phyloP scores from a whole-genome alignment of 1,140 invertebrate genomes.

The Melipona quadrifasciata region DNA sequence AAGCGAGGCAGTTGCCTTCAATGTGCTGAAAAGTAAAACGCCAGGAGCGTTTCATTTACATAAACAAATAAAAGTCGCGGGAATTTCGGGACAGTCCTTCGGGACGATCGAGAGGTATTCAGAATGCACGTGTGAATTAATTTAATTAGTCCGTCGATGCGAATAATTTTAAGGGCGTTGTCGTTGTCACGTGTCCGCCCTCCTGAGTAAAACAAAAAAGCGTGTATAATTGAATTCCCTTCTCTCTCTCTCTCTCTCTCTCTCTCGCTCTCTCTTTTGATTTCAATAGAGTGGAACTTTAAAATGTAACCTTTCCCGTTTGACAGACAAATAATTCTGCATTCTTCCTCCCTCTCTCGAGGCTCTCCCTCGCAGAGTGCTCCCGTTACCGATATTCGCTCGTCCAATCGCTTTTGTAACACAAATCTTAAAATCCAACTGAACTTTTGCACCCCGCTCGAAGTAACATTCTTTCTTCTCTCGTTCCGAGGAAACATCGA shows the following conservation, averaged over 20 bases:
- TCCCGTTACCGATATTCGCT: neutral
- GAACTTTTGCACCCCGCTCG: neutral
- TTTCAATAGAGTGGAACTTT: neutral
- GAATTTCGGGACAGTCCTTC: neutral
- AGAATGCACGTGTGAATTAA: slow-evolving; percentile 20
- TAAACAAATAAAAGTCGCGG: neutral
- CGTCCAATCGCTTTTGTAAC: slow-evolving; percentile 17
- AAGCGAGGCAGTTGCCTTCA: neutral
- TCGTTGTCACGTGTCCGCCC: neutral
- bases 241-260: neutral
- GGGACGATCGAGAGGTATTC: neutral
- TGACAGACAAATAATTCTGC: slow-evolving; percentile 28
- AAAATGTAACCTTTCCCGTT: slow-evolving; percentile 32
- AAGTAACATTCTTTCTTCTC: neutral
- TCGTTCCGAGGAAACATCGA: neutral
- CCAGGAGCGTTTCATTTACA: neutral
- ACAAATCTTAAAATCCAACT: slow-evolving; percentile 22
- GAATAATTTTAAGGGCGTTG: slow-evolving; percentile 47
- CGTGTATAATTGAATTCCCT: slow-evolving; percentile 37
- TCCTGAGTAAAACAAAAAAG: slow-evolving; percentile 20
- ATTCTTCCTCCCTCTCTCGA: neutral
- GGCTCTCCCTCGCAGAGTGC: neutral
- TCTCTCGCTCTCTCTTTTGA: neutral
- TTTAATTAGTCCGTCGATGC: slow-evolving; percentile 37
- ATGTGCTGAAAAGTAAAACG: neutral